These are phyloP conservation scores for Drosophila atripex DNA, from an alignment of 2,888 invertebrate species.

Conservation along the genomic window DNA sequence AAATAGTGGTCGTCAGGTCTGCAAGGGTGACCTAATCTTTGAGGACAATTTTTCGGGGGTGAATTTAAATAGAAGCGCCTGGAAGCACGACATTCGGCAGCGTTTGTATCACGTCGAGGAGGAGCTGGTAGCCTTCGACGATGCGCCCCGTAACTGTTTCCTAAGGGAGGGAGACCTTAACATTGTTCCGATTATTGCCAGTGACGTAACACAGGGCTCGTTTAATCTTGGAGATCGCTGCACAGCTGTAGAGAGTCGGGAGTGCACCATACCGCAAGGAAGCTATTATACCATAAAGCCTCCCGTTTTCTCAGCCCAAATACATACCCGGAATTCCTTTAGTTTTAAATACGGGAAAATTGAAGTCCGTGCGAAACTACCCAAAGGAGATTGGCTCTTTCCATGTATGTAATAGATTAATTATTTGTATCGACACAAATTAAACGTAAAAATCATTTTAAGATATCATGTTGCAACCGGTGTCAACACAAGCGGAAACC, in stretches of 20 bases:
- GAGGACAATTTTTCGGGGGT: constrained; percentile 86
- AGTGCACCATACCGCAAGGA: constrained; percentile 70
- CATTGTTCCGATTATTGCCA: constrained; percentile 82
- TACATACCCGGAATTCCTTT: constrained; percentile 87
- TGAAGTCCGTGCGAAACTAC: constrained; percentile 89
- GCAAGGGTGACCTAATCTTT: constrained; percentile 85
- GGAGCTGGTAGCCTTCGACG: constrained; percentile 84
- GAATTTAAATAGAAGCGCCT: constrained; percentile 83
- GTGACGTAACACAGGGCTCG: constrained; percentile 61
- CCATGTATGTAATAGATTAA: constrained; percentile 86
- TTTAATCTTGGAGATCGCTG: constrained; percentile 84
- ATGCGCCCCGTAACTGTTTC: constrained; percentile 75
- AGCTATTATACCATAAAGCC: constrained; percentile 86
- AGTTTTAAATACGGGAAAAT: constrained; percentile 89
- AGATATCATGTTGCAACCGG: constrained; percentile 89
- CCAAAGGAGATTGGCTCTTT: constrained; percentile 91
- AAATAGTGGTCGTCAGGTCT: constrained; percentile 25
- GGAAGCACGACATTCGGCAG: constrained; percentile 87
- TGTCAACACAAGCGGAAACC: constrained; percentile 86
- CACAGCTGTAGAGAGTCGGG: constrained; percentile 85
- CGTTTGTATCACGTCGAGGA: constrained; percentile 84
- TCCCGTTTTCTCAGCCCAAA: constrained; percentile 87
- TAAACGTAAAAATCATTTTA: constrained; percentile 39
- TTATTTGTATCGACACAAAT: not conserved
- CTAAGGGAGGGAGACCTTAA: constrained; percentile 78